Conservation (phyloP, 1,140 invertebrate species). For the Leptinotarsa texana region DNA sequence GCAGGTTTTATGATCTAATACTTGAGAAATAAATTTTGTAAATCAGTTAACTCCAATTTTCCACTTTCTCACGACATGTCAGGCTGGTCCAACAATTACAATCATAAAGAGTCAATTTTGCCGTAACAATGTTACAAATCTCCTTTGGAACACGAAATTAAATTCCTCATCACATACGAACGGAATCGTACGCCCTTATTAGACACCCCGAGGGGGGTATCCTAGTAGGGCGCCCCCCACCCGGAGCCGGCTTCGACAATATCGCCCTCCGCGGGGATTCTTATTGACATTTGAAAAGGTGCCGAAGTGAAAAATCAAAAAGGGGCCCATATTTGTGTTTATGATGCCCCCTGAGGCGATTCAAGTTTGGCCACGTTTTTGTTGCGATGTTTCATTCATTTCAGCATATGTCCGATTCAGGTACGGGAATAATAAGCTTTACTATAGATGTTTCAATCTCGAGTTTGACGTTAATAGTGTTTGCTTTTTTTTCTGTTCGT, state of each 20-base stretch:
- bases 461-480: slow-evolving; percentile 3
- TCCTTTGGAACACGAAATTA: slow-evolving; percentile 13
- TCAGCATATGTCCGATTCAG: slow-evolving; percentile 48
- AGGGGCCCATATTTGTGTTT: slow-evolving; percentile 53
- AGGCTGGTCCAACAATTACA: too few species aligned
- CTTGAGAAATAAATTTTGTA: too few species aligned
- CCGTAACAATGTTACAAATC: not conserved
- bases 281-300: slow-evolving; percentile 52
- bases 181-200: slow-evolving; percentile 48
- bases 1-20: too few species aligned
- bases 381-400: slow-evolving; percentile 48
- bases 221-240: slow-evolving; percentile 32
- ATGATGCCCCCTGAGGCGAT: slow-evolving; percentile 51
- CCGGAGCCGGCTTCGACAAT: slow-evolving; percentile 43
- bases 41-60: too few species aligned
- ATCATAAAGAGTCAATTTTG: slow-evolving; percentile 2
- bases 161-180: slow-evolving; percentile 27
- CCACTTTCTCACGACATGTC: too few species aligned
- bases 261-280: slow-evolving; percentile 41
- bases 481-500: not conserved
- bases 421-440: slow-evolving; percentile 50
- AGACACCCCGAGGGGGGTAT: slow-evolving; percentile 38
- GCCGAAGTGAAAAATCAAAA: slow-evolving; percentile 55
- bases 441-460: slow-evolving; percentile 10
- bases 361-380: slow-evolving; percentile 54